These are phyloP conservation scores for Nyctibius bracteatus DNA, from an alignment of 2,113 vertebrate genomes.

Conservation along the genomic window DNA sequence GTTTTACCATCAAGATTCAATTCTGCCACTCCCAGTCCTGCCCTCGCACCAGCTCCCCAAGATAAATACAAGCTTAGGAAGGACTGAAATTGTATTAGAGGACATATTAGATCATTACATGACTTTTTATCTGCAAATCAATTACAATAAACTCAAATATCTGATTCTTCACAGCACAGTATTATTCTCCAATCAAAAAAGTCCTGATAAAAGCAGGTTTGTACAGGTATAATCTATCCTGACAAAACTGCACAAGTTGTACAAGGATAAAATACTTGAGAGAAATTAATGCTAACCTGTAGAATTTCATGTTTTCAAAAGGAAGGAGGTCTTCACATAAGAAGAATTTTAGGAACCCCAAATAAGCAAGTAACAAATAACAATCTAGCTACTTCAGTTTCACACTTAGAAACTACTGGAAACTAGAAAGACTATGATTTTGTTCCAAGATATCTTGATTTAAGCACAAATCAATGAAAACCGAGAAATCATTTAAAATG, in stretches of 20 bases:
- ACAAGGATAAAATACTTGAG: not conserved
- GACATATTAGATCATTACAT: not conserved
- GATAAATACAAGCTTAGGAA: not conserved
- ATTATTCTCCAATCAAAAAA: not conserved
- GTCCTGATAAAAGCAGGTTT: not conserved
- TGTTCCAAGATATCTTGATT: not conserved
- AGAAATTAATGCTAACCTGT: not conserved
- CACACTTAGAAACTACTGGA: not conserved
- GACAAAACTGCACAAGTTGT: not conserved
- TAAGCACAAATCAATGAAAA: not conserved
- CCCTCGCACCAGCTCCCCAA: not conserved
- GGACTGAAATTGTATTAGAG: not conserved
- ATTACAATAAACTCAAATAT: not conserved
- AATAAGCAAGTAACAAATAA: not conserved
- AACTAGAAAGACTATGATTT: not conserved
- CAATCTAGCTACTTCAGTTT: not conserved
- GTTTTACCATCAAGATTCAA: not conserved
- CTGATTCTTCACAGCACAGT: not conserved
- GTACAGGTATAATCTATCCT: not conserved
- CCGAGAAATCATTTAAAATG: not conserved
- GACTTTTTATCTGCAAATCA: not conserved
- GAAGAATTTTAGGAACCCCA: not conserved
- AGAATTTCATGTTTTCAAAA: not conserved
- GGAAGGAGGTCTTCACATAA: not conserved
- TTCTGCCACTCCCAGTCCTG: not conserved